A percentile compares a stretch with the other conserved stretches of the same genome.
These are phyloP conservation scores for Ophion ellenae DNA, from an alignment of 2,888 invertebrate species.

Conservation along the genomic window DNA sequence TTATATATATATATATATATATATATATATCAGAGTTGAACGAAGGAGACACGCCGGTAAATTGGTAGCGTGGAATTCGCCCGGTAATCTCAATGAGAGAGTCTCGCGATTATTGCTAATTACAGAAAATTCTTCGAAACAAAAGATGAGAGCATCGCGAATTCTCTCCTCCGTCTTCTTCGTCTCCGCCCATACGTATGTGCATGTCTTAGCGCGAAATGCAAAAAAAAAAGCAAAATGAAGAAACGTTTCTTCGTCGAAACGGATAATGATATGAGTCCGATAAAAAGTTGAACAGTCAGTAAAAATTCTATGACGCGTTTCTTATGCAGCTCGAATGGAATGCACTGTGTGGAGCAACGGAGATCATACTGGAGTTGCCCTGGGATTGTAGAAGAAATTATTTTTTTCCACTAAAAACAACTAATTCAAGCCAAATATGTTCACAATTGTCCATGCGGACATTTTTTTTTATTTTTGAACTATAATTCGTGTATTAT, in stretches of 20 bases:
- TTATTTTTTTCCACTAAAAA: too few species aligned
- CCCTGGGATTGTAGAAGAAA: too few species aligned
- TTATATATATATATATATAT: not conserved
- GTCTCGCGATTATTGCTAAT: slow-evolving; percentile 68
- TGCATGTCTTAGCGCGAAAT: not conserved
- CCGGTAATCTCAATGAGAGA: slow-evolving; percentile 67
- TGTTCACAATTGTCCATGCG: too few species aligned
- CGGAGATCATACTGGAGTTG: not conserved
- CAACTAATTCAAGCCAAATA: too few species aligned
- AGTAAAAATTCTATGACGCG: slow-evolving; percentile 17
- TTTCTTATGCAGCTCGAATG: slow-evolving; percentile 11
- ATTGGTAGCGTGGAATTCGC: slow-evolving; percentile 67
- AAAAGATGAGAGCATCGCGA: slow-evolving; percentile 39
- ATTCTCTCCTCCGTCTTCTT: slow-evolving; percentile 11
- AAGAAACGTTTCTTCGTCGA: slow-evolving; percentile 38
- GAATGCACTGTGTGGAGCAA: not conserved
- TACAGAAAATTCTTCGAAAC: slow-evolving; percentile 68
- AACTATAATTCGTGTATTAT: too few species aligned
- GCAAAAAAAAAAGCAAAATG: not conserved
- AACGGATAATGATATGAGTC: slow-evolving; percentile 28
- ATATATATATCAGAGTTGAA: slow-evolving; percentile 25
- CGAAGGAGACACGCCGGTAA: slow-evolving; percentile 59
- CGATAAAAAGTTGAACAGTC: slow-evolving; percentile 1
- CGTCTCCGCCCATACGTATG: slow-evolving; percentile 11
- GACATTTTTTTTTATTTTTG: too few species aligned